Evolutionary conservation across 2,797 vertebrate genomes (phyloP), one percentile per base, ranked within the genome.

Genomic region (Garrulus glandarius): DNA sequence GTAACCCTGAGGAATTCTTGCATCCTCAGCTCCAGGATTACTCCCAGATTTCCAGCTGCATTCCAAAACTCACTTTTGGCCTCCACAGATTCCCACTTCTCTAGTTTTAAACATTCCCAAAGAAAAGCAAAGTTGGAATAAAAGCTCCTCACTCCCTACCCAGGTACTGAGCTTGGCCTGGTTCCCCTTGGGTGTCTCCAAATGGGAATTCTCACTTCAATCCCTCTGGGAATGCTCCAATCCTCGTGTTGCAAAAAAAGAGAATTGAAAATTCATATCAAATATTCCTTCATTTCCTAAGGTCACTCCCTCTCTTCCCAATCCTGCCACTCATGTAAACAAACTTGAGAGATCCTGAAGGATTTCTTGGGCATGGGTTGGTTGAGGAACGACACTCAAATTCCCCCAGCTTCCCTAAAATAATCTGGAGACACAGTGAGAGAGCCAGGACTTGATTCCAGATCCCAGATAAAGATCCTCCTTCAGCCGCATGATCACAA

Each of bases 391-490:
- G 55, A 29, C 5, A 11, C 5, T 14, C 11, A 36, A 15, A 24
- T 72, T 63, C 36, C 46, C 17, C 3, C 0, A 32, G 3, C 4
- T 70, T 76, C 24, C 39, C 20, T n/a, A 64, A 76, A n/a, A 59
- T 30, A n/a, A 64, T 17, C 6, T 0, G 3, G 18, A 39, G 1
- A 57, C 1, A 2, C 20, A 13, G 14, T 23, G 36, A 30, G 13
- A 89, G 23, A 61, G 12, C 8, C 84, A 61, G 10, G 4, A 44
- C 17, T 21, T 21, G 50, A 76, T n/a, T 30, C 16, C 57, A 34
- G 21, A 27, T 46, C 50, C 53, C 47, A 77, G 36, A 61, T 24
- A 11, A 52, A 72, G 22, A 76, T 10, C 2, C 17, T 79, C 17
- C 12, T 57, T 55, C 37, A 77, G 7, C 17, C 32, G 3, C 21